These are phyloP conservation scores for Clarias laeviceps DNA, from an alignment of 2,797 vertebrate species.

Conservation along the genomic window DNA sequence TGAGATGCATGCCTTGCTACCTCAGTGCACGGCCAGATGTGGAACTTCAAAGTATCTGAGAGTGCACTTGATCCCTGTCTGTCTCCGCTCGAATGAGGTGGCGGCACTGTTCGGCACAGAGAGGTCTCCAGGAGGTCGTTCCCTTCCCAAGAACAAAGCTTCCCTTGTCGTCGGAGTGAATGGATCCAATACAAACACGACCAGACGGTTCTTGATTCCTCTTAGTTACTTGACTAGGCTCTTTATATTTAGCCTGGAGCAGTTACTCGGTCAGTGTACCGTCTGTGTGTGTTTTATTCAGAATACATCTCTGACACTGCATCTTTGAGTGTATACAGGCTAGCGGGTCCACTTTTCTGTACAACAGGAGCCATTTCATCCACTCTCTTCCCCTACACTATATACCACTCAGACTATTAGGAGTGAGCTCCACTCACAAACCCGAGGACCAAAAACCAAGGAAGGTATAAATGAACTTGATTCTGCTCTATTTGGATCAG, in stretches of 20 bases:
- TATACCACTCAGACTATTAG: background rate
- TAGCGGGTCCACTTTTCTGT: background rate
- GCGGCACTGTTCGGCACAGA: background rate
- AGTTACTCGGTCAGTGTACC: background rate
- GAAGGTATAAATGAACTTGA: background rate
- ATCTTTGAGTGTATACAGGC: background rate
- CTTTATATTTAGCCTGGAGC: constrained; percentile 29
- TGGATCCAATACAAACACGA: constrained; percentile 34
- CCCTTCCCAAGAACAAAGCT: constrained; percentile 33
- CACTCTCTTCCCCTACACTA: background rate
- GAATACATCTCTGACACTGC: constrained; percentile 2
- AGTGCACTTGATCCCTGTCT: constrained; percentile 15
- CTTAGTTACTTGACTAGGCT: constrained; percentile 21
- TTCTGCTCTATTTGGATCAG: background rate
- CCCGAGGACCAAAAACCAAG: background rate
- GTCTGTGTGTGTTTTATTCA: background rate
- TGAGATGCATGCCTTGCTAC: background rate
- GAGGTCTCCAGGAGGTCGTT: constrained; percentile 14
- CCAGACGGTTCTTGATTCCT: constrained; percentile 27
- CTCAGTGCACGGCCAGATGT: background rate
- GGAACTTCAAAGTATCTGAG: background rate
- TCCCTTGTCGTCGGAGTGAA: constrained; percentile 36
- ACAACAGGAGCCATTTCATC: background rate
- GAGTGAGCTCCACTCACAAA: background rate
- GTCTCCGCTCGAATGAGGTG: background rate